These are phyloP conservation scores for Mus musculus DNA, from an alignment of 2,113 vertebrate genomes.

Conservation along the genomic window DNA sequence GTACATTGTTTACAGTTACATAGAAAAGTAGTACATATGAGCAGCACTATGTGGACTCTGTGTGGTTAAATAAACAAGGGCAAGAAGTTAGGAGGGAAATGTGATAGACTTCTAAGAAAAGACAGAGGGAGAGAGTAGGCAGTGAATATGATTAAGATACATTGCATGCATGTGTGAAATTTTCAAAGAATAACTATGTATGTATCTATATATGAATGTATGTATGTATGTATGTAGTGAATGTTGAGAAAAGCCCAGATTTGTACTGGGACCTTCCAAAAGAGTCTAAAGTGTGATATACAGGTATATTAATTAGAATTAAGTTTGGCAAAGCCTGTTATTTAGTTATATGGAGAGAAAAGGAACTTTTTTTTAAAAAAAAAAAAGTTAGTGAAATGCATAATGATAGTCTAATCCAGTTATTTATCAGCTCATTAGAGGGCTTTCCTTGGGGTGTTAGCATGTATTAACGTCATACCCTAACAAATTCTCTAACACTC, in stretches of 20 bases:
- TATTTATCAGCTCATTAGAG: neutral
- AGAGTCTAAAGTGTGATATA: neutral
- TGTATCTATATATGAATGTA: no score
- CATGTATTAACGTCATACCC: neutral
- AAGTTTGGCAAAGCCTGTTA: neutral
- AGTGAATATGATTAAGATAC: neutral
- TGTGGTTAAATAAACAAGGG: neutral
- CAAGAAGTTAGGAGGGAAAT: neutral
- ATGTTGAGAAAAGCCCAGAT: slow-evolving; percentile 5
- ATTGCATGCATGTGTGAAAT: neutral
- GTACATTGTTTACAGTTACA: neutral
- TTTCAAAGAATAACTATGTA: neutral
- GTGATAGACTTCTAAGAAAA: no score
- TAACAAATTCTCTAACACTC: neutral
- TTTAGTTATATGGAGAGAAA: slow-evolving; percentile 16
- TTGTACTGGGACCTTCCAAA: neutral
- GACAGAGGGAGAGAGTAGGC: neutral
- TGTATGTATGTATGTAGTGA: neutral
- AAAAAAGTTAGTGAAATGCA: neutral
- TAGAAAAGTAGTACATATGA: neutral
- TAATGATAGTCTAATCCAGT: neutral
- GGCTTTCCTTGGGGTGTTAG: neutral
- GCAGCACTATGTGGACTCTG: no score
- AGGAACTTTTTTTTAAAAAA: neutral
- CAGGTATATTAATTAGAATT: slow-evolving; percentile 20